phyloP scores from a whole-genome alignment of 2,888 invertebrate species.

The Ditylenchus weischeri region DNA sequence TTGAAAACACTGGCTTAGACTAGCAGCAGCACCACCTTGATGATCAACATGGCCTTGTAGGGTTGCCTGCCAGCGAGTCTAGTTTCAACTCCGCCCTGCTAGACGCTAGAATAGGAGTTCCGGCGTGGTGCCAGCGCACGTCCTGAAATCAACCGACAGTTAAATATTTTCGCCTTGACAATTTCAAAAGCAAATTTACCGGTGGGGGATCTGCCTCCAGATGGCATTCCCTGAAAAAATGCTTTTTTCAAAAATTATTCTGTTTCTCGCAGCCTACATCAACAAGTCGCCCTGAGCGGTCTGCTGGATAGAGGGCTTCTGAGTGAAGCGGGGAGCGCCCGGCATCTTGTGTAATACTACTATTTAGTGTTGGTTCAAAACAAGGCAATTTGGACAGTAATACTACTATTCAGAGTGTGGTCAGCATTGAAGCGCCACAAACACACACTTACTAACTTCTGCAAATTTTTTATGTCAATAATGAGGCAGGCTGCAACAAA shows the following conservation, averaged over 20 bases:
- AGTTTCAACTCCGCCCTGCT: constrained; percentile 49
- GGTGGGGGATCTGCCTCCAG: constrained; percentile 55
- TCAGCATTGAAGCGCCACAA: too few relatives aligned
- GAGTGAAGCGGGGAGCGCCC: constrained; percentile 87
- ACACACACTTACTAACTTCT: too few relatives aligned
- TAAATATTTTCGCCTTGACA: too few relatives aligned
- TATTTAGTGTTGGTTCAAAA: background rate
- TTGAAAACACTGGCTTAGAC: too few relatives aligned
- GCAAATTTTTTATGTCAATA: too few relatives aligned
- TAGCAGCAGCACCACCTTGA: constrained; percentile 41
- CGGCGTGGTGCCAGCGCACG: constrained; percentile 55
- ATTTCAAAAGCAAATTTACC: background rate
- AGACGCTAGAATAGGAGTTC: constrained; percentile 45
- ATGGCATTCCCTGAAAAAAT: constrained; percentile 46
- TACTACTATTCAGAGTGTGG: too few relatives aligned
- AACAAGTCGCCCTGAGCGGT: constrained; percentile 65
- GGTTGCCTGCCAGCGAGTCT: constrained; percentile 41
- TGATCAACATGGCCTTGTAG: constrained; percentile 54
- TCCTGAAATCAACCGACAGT: constrained; percentile 14
- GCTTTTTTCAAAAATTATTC: too few relatives aligned
- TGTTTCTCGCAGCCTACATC: constrained; percentile 45
- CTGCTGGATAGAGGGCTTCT: constrained; percentile 93
- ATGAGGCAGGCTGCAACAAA: background rate
- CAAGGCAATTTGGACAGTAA: too few relatives aligned
- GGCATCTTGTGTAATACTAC: constrained; percentile 44